A percentile compares a stretch with the other conserved stretches of the same genome.
Evolutionary conservation across 2,113 vertebrate species (phyloP).

Genomic region (Sula dactylatra): DNA sequence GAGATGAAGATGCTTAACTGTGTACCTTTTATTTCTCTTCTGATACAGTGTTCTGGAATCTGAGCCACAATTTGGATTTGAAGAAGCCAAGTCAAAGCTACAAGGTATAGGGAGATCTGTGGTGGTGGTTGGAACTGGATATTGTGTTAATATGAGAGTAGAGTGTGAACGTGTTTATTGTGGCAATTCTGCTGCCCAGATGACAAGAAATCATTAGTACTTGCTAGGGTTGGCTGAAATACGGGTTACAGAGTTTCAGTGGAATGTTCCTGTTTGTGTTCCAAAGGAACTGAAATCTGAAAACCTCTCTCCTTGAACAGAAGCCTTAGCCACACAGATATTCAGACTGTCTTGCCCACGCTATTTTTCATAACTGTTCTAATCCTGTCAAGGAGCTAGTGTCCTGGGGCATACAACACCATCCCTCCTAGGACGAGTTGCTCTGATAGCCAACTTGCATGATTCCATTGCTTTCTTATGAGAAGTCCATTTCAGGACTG

Average conservation of each 20-base stretch:
- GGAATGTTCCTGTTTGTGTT: not conserved
- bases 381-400: not conserved
- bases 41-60: slow-evolving; percentile 87
- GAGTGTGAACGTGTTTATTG: not conserved
- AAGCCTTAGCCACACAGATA: not conserved
- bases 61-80: slow-evolving; percentile 93
- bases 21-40: not conserved
- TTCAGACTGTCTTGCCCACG: not conserved
- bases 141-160: not conserved
- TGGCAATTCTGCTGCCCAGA: not conserved
- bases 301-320: not conserved
- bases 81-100: slow-evolving; percentile 90
- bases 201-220: not conserved
- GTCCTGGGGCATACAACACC: not conserved
- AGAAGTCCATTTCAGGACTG: not conserved
- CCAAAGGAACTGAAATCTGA: not conserved
- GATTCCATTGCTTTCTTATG: not conserved
- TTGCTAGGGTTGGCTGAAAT: not conserved
- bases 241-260: not conserved
- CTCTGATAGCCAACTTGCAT: fast-evolving
- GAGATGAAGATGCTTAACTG: not conserved
- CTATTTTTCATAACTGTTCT: not conserved
- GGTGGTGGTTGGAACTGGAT: not conserved
- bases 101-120: slow-evolving; percentile 80
- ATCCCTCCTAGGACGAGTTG: fast-evolving